Evolutionary conservation across 2,113 vertebrate species (phyloP).

Genomic region (Corythoichthys intestinalis): DNA sequence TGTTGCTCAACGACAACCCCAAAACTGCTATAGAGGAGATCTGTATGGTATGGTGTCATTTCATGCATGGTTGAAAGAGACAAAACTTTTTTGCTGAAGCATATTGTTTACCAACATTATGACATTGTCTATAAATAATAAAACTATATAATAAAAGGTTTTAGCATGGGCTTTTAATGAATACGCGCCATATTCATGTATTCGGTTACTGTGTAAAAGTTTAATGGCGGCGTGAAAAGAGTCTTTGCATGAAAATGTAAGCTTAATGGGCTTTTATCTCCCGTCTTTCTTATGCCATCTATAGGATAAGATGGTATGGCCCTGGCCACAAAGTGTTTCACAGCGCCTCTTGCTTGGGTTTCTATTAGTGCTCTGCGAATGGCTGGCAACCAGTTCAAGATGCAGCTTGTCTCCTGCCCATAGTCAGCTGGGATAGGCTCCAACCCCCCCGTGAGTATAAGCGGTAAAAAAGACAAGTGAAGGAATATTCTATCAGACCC

Average conservation of each 20-base stretch:
- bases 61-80: too few species aligned
- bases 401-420: too few species aligned
- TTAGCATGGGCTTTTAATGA: slow-evolving; percentile 44
- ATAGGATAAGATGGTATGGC: slow-evolving; percentile 35
- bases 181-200: slow-evolving; percentile 52
- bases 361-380: too few species aligned
- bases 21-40: too few species aligned
- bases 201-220: slow-evolving; percentile 48
- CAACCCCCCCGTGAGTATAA: too few species aligned
- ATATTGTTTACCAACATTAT: too few species aligned
- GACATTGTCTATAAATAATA: slow-evolving; percentile 24
- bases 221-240: slow-evolving; percentile 51
- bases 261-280: slow-evolving; percentile 17
- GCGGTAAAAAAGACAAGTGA: too few species aligned
- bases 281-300: slow-evolving; percentile 26
- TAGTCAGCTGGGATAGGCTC: too few species aligned
- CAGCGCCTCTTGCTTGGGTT: slow-evolving; percentile 39
- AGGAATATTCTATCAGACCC: slow-evolving; percentile 58
- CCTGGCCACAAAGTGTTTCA: slow-evolving; percentile 31
- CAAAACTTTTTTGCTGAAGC: too few species aligned
- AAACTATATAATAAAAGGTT: slow-evolving; percentile 15
- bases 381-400: too few species aligned
- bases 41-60: too few species aligned
- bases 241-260: slow-evolving; percentile 63
- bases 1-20: too few species aligned